Conservation (phyloP, 1,140 invertebrate genomes). For the Odontomachus brunneus region DNA sequence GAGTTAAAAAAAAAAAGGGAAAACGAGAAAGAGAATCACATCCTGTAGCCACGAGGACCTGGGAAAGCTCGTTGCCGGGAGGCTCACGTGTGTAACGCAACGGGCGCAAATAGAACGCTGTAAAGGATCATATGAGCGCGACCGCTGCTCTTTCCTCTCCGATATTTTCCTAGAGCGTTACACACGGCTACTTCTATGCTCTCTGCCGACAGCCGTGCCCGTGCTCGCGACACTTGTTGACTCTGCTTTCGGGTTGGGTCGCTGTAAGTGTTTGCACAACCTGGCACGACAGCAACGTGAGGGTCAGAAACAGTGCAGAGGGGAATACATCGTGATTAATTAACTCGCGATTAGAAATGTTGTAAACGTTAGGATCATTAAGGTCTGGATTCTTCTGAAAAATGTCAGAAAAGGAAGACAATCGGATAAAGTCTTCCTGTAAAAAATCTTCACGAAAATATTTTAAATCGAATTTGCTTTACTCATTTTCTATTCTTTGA, state of each 20-base stretch:
- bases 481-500: no score
- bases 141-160: constrained; percentile 37
- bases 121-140: constrained; percentile 29
- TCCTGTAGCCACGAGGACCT: neutral
- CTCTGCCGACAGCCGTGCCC: neutral
- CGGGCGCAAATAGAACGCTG: constrained; percentile 1
- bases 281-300: neutral
- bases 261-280: constrained; percentile 31
- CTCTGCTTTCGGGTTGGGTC: constrained; percentile 27
- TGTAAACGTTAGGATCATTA: neutral
- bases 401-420: no score
- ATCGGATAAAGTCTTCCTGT: no score
- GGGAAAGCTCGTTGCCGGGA: constrained; percentile 4
- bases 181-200: constrained; percentile 23
- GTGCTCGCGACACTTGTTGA: constrained; percentile 35
- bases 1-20: no score
- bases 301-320: neutral
- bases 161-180: constrained; percentile 36
- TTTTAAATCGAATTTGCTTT: no score
- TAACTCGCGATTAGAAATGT: constrained; percentile 12
- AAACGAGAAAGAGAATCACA: neutral
- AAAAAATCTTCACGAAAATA: no score
- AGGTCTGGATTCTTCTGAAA: no score
- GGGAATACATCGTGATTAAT: neutral
- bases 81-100: constrained; percentile 31